phyloP scores from a whole-genome alignment of 2,113 vertebrate genomes.

The Pyrgilauda ruficollis region DNA sequence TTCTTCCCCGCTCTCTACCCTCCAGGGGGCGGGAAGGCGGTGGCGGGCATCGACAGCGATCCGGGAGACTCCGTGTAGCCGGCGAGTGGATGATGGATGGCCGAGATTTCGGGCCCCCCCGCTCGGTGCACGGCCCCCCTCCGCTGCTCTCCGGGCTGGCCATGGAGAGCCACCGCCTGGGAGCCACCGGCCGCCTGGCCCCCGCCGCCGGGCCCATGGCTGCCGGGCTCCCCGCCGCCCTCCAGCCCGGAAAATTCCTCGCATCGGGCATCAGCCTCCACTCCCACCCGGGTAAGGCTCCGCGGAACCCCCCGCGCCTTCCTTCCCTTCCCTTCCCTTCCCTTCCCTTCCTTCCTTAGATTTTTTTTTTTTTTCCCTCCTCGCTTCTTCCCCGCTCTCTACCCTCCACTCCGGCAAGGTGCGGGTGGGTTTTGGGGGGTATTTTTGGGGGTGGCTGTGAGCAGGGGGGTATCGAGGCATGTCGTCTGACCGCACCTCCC shows the following conservation, averaged over 20 bases:
- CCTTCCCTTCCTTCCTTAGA: no score
- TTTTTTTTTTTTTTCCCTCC: no score
- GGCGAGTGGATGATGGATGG: constrained; percentile 91
- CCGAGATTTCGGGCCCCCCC: constrained; percentile 93
- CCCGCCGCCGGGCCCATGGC: constrained; percentile 82
- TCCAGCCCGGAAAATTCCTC: constrained; percentile 89
- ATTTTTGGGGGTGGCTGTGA: neutral
- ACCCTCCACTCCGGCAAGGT: no score
- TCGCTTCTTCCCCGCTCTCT: no score
- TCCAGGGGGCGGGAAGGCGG: constrained; percentile 30
- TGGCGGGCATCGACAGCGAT: neutral
- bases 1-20: neutral
- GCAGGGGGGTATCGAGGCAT: neutral
- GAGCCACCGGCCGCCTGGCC: constrained; percentile 84
- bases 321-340: no score
- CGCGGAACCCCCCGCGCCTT: no score
- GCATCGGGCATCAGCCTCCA: constrained; percentile 88
- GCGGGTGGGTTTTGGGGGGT: no score
- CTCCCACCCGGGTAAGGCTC: constrained; percentile 88
- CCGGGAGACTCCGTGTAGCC: constrained; percentile 26
- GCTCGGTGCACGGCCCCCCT: constrained; percentile 88
- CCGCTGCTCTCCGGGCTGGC: constrained; percentile 88
- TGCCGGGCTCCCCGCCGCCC: constrained; percentile 82
- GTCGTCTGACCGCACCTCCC: neutral
- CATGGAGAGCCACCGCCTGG: constrained; percentile 90